phyloP scores from a whole-genome alignment of 2,113 vertebrate genomes.

The Illadopsis cleaveri region DNA sequence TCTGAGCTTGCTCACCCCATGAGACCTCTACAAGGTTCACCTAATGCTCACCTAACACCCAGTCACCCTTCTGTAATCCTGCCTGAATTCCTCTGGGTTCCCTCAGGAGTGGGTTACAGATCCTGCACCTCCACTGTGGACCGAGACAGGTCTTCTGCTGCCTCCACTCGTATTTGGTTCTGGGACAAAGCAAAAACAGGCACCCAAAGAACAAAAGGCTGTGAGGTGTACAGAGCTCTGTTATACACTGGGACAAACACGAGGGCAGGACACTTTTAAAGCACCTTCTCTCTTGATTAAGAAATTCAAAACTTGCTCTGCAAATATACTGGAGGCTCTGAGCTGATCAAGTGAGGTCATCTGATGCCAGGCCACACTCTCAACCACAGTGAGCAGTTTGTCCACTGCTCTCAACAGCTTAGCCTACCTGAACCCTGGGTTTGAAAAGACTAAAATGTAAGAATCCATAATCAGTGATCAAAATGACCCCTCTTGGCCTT shows the following conservation, averaged over 20 bases:
- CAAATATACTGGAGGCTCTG: not conserved
- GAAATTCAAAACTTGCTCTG: not conserved
- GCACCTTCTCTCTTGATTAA: not conserved
- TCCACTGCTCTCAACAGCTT: not conserved
- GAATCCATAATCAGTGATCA: not conserved
- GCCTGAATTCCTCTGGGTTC: not conserved
- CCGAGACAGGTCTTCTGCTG: not conserved
- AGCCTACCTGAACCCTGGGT: not conserved
- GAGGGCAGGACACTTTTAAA: not conserved
- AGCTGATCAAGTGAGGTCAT: not conserved
- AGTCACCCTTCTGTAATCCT: not conserved
- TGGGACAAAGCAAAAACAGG: not conserved
- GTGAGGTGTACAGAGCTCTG: not conserved
- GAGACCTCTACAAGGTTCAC: not conserved
- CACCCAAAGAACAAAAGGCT: not conserved
- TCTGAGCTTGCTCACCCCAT: not conserved
- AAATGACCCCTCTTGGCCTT: not conserved
- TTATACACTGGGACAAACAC: not conserved
- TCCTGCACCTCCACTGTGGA: not conserved
- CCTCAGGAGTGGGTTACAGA: not conserved
- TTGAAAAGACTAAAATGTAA: not conserved
- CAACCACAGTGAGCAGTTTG: not conserved
- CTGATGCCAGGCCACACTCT: not conserved
- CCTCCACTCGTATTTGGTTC: fast-evolving
- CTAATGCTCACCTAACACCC: not conserved